phyloP scores from a whole-genome alignment of 2,888 invertebrate species.

The Carcina quercana region DNA sequence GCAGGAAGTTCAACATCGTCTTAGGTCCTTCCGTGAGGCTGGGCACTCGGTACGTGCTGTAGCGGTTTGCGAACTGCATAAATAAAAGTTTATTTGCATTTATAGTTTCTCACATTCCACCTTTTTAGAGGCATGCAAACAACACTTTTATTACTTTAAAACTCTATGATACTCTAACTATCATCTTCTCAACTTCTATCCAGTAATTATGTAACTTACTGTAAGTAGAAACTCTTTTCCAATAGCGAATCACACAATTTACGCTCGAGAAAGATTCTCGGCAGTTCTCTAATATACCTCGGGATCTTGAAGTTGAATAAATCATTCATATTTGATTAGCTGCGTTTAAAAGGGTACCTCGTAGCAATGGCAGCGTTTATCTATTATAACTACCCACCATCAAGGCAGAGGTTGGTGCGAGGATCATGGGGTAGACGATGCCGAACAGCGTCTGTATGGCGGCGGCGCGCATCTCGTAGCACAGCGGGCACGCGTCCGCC shows the following conservation, averaged over 20 bases:
- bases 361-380: neutral
- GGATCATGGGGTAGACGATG: conserved; percentile 73
- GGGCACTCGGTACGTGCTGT: conserved; percentile 77
- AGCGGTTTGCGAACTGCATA: conserved; percentile 76
- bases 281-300: no score
- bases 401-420: conserved; percentile 75
- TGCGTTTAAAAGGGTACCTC: no score
- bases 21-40: conserved; percentile 71
- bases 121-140: no score
- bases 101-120: neutral
- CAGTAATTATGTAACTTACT: no score
- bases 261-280: no score
- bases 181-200: no score
- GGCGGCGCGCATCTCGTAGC: conserved; percentile 76
- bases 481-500: conserved; percentile 75
- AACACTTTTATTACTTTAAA: no score
- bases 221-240: no score
- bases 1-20: conserved; percentile 67
- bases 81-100: conserved; percentile 14
- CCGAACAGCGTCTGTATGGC: conserved; percentile 70
- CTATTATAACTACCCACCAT: conserved; percentile 56
- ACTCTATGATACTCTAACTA: no score
- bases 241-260: no score
- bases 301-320: no score
- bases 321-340: no score